Evolutionary conservation across 92 coral and sea anemone species (phyloP).

Genomic region (Isaurus tuberculatus): DNA sequence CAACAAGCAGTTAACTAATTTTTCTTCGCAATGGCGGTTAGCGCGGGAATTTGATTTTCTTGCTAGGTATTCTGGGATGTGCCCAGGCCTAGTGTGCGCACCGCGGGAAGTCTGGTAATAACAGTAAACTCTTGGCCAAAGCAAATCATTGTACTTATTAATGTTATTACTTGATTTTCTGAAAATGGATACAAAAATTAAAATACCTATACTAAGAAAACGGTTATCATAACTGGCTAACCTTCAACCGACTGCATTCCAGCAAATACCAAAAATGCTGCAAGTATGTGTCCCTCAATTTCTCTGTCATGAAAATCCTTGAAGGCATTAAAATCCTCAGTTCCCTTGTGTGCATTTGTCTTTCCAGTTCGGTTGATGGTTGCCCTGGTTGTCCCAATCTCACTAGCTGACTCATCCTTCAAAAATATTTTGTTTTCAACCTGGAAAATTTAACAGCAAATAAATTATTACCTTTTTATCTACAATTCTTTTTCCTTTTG

Average conservation of each 20-base stretch:
- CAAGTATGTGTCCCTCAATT: slow-evolving; percentile 34
- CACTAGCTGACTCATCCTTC: slow-evolving; percentile 41
- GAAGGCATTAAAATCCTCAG: slow-evolving; percentile 45
- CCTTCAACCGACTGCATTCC: slow-evolving; percentile 44
- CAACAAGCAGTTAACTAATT: too few species aligned
- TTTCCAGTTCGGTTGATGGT: slow-evolving; percentile 39
- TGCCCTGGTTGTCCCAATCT: slow-evolving; percentile 41
- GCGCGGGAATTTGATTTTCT: too few species aligned
- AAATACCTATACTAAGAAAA: too few species aligned
- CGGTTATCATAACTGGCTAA: not conserved
- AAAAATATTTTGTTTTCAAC: slow-evolving; percentile 37
- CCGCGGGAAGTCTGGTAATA: too few species aligned
- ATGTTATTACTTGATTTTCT: too few species aligned
- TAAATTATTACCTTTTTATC: not conserved
- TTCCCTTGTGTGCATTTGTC: slow-evolving; percentile 48
- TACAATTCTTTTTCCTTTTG: too few species aligned
- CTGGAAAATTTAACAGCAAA: slow-evolving; percentile 22
- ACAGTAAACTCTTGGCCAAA: not conserved
- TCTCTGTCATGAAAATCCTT: slow-evolving; percentile 47
- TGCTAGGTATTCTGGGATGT: too few species aligned
- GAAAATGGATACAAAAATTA: too few species aligned
- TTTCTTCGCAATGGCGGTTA: too few species aligned
- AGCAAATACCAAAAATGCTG: slow-evolving; percentile 34
- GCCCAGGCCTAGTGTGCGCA: too few species aligned
- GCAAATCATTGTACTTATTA: not conserved